phyloP scores from a whole-genome alignment of 37 sponge, comb jelly and placozoan species.

The Agelas oroides region DNA sequence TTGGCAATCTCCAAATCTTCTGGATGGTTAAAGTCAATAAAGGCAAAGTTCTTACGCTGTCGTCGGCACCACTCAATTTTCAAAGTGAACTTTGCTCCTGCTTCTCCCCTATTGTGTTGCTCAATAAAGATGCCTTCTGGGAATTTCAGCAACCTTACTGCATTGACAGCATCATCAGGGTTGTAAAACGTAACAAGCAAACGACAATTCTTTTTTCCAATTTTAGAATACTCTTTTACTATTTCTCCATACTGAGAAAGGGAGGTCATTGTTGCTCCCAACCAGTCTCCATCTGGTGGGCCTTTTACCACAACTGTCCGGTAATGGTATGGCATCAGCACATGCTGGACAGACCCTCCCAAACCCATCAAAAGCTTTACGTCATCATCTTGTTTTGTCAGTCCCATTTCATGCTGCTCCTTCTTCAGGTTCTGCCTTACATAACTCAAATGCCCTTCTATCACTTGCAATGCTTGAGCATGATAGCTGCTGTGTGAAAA shows the following conservation, averaged over 20 bases:
- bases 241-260: constrained; percentile 25
- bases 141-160: background rate
- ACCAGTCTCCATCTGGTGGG: background rate
- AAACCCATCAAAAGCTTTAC: constrained; percentile 49
- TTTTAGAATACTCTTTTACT: background rate
- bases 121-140: constrained; percentile 17
- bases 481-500: constrained; percentile 16
- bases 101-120: background rate
- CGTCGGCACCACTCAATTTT: constrained; percentile 66
- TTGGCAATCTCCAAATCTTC: constrained; percentile 14
- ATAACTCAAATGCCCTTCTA: background rate
- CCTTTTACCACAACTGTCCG: constrained; percentile 45
- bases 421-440: constrained; percentile 20
- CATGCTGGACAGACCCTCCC: constrained; percentile 58
- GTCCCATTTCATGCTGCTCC: constrained; percentile 27
- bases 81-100: constrained; percentile 13
- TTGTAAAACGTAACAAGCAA: constrained; percentile 45
- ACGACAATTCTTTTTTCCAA: background rate
- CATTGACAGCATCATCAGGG: constrained; percentile 41
- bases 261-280: background rate
- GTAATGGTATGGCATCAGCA: constrained; percentile 67
- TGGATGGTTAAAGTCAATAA: constrained; percentile 19
- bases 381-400: constrained; percentile 42
- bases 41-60: constrained; percentile 42
- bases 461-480: background rate